Conservation (phyloP, 2,113 vertebrate genomes). For the Aythya baeri region DNA sequence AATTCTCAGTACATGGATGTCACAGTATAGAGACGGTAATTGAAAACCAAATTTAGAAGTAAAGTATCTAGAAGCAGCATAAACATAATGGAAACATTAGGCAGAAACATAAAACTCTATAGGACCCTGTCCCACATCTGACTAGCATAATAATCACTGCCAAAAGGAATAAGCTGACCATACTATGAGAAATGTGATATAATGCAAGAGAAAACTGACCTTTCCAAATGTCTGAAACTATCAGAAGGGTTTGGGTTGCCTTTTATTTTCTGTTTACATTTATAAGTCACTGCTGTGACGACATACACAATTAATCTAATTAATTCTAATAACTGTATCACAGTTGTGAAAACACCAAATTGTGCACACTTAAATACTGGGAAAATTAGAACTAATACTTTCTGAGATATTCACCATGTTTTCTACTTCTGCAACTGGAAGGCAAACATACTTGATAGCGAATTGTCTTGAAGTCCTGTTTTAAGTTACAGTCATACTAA, state of each 20-base stretch:
- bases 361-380: background rate
- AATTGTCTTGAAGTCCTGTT: background rate
- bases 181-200: background rate
- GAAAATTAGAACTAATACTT: background rate
- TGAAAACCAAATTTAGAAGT: background rate
- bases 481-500: background rate
- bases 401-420: background rate
- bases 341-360: background rate
- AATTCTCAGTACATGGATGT: constrained; percentile 25
- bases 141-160: background rate
- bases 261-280: background rate
- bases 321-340: background rate
- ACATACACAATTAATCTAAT: background rate
- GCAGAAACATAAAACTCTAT: background rate
- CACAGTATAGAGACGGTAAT: background rate
- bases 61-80: background rate
- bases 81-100: constrained; percentile 1
- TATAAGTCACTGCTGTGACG: background rate
- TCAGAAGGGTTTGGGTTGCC: background rate
- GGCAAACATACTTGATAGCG: background rate
- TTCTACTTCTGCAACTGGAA: background rate
- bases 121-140: background rate
- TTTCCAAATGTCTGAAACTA: background rate
- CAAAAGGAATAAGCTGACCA: background rate
- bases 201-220: background rate